These are phyloP conservation scores for Drosophila pachea DNA, from an alignment of 1,140 invertebrate genomes.

Conservation along the genomic window DNA sequence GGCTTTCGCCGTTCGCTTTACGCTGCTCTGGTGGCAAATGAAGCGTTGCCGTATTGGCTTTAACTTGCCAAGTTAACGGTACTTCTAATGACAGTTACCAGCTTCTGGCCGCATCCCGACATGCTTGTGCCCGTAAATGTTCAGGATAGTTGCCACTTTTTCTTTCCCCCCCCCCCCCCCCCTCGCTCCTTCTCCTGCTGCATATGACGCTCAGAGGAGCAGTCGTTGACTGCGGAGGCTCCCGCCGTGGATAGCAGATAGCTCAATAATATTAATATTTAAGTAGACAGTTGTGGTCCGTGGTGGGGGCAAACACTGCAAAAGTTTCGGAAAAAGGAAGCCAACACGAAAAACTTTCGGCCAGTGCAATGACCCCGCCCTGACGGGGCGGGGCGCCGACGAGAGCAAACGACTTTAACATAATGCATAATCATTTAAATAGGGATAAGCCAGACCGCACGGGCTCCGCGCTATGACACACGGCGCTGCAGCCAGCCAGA, in stretches of 20 bases:
- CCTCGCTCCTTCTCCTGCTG: neutral
- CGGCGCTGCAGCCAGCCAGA: constrained; percentile 36
- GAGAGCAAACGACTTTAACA: constrained; percentile 47
- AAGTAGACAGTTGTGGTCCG: constrained; percentile 33
- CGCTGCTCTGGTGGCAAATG: constrained; percentile 39
- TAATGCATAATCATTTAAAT: constrained; percentile 74
- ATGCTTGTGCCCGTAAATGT: constrained; percentile 17
- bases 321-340: constrained; percentile 24
- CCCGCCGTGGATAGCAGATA: constrained; percentile 30
- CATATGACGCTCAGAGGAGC: constrained; percentile 14
- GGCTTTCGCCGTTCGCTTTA: constrained; percentile 20
- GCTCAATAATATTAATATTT: constrained; percentile 68
- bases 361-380: constrained; percentile 37
- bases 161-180: neutral
- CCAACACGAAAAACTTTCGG: constrained; percentile 37
- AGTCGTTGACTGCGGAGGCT: constrained; percentile 41
- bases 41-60: constrained; percentile 37
- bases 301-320: constrained; percentile 16
- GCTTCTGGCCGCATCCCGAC: constrained; percentile 9
- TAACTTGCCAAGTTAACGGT: constrained; percentile 36
- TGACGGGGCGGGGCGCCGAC: constrained; percentile 16
- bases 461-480: constrained; percentile 40
- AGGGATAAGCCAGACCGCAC: constrained; percentile 48
- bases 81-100: constrained; percentile 37
- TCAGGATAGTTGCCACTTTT: constrained; percentile 16